Base-by-base conservation (phyloP, 2,113 vertebrate species). In the Cinclus mexicanus region DNA sequence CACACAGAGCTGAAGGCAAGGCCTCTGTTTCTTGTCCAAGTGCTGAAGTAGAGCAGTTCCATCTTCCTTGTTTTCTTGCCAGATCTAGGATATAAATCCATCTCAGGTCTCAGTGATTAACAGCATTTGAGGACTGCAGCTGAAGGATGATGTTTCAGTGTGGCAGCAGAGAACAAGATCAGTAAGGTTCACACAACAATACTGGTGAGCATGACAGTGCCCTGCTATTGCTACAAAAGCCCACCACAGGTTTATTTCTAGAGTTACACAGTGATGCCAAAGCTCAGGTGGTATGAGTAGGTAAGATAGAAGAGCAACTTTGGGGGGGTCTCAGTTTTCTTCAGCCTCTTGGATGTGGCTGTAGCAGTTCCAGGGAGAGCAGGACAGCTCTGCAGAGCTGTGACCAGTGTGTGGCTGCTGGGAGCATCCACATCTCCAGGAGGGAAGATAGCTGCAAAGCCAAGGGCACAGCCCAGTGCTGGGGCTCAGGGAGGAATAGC, bases 151-250 rank as follows among this genome's bases (percentile, higher is more conserved):
- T 16, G 28, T 33, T 71, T 79, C 35, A 49, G 28, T 4, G n/a
- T 3, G 3, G 39, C 67, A 90, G 68, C 72, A 90, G n/a, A 75
- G 16, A 87, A 59, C 11, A 52, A 20, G 35, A 92, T 37, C 65
- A n/a, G 0, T 25, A 22, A 87, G 44, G 47, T n/a, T 52, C 82
- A 87, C 44, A 29, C 46, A 78, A 11, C 53, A 49, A 2, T 10
- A 47, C 0, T 21, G 47, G 13, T 4, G 19, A 84, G 12, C 17
- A 4, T 1, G 7, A 35, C 11, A 76, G 9, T 3, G 17, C 50
- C 31, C 71, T 64, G 47, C 63, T 80, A 11, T 7, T 56, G 46
- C 59, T 80, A 46, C 39, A 52, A 37, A 75, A 76, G 16, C 28
- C 41, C 57, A 77, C 12, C n/a, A 39, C 1, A 57, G 47, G 23